Percentiles rank a stretch among this genome's conserved stretches.
Evolutionary conservation across 2,113 vertebrate genomes (phyloP).

Genomic region (Hassar affinis): DNA sequence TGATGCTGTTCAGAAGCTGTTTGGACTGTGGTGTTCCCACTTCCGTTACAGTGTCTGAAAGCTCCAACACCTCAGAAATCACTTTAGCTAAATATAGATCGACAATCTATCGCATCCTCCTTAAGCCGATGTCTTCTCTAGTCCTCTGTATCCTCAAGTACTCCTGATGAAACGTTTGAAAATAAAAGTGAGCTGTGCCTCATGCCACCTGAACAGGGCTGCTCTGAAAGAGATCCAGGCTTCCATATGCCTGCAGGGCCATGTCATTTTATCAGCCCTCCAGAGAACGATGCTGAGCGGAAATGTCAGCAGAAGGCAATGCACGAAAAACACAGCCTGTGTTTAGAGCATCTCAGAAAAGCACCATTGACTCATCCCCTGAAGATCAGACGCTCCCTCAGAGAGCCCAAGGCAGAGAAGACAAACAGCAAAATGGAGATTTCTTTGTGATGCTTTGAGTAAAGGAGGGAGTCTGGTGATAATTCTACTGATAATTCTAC

Average conservation of each 20-base stretch:
- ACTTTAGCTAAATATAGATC: slow-evolving; percentile 52
- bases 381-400: slow-evolving; percentile 38
- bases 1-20: not conserved
- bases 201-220: not conserved
- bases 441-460: slow-evolving; percentile 10
- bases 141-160: not conserved
- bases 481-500: not conserved
- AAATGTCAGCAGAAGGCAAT: slow-evolving; percentile 35
- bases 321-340: slow-evolving; percentile 35
- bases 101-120: slow-evolving; percentile 13
- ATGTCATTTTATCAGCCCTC: slow-evolving; percentile 9
- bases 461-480: not conserved
- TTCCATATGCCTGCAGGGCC: slow-evolving; percentile 7
- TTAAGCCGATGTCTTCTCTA: not conserved
- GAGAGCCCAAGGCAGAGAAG: not conserved
- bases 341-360: slow-evolving; percentile 37
- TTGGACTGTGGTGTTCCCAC: slow-evolving; percentile 23
- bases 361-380: slow-evolving; percentile 33
- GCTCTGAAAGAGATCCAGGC: not conserved
- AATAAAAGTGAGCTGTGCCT: not conserved
- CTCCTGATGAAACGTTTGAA: not conserved
- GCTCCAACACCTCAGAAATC: slow-evolving; percentile 33
- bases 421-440: slow-evolving; percentile 33
- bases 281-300: slow-evolving; percentile 4
- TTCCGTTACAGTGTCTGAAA: slow-evolving; percentile 31